These are phyloP conservation scores for Planococcus citri DNA, from an alignment of 1,140 invertebrate species.

Conservation along the genomic window DNA sequence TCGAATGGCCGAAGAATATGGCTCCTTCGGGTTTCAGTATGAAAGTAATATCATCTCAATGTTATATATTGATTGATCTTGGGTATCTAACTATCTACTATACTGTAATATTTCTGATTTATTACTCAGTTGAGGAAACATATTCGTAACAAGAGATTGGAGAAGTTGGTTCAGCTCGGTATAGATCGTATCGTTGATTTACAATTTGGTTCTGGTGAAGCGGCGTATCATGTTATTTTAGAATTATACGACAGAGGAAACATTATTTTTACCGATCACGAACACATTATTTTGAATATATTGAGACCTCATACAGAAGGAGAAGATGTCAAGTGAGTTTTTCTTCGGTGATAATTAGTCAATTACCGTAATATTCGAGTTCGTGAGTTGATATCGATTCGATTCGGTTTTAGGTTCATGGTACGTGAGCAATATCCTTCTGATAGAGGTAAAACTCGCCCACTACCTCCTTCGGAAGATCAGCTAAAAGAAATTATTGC, in stretches of 20 bases:
- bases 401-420: constrained; percentile 46
- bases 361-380: background rate
- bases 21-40: constrained; percentile 93
- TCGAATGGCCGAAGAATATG: constrained; percentile 97
- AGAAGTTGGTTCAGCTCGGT: constrained; percentile 71
- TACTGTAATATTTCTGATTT: constrained; percentile 17
- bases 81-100: background rate
- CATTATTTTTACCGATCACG: constrained; percentile 83
- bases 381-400: background rate
- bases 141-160: constrained; percentile 87
- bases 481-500: constrained; percentile 44
- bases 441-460: constrained; percentile 51
- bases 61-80: constrained; percentile 13
- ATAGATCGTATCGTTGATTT: constrained; percentile 80
- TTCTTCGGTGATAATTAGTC: too few relatives aligned
- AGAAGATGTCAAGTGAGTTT: constrained; percentile 62
- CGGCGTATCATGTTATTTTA: constrained; percentile 88
- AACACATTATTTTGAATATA: constrained; percentile 86
- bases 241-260: constrained; percentile 97
- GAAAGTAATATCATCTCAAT: constrained; percentile 53
- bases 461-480: constrained; percentile 37
- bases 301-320: constrained; percentile 85
- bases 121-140: constrained; percentile 78
- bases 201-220: constrained; percentile 89
- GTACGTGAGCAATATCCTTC: constrained; percentile 85